Evolutionary conservation across 2,797 vertebrate genomes (phyloP).

Genomic region (Ptychadena robeensis): DNA sequence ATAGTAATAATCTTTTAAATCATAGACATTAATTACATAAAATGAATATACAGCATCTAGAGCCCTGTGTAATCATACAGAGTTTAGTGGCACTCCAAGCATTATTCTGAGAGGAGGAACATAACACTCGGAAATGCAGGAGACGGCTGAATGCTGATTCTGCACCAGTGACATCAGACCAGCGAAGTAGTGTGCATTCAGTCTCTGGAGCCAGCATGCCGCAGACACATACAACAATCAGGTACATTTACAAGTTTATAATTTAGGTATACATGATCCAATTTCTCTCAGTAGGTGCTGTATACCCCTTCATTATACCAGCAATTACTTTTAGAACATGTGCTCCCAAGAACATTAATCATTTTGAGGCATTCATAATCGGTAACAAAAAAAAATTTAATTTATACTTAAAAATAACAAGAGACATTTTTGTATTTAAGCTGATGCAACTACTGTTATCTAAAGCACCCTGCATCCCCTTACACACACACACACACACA

Average conservation of each 20-base stretch:
- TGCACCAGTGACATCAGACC: too few species aligned
- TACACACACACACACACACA: background rate
- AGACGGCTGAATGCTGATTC: background rate
- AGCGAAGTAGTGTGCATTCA: background rate
- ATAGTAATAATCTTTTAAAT: too few species aligned
- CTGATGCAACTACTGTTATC: background rate
- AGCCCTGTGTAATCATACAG: too few species aligned
- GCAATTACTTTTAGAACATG: background rate
- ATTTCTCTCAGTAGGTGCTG: background rate
- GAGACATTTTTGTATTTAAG: background rate
- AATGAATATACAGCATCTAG: background rate
- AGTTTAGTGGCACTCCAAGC: background rate
- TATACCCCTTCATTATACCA: too few species aligned
- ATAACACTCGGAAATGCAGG: background rate
- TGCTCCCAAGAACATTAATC: background rate
- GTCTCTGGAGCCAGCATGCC: background rate
- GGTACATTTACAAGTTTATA: too few species aligned
- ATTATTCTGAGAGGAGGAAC: background rate
- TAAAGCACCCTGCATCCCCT: background rate
- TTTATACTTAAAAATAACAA: background rate
- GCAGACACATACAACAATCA: too few species aligned
- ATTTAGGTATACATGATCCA: too few species aligned
- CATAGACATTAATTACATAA: too few species aligned
- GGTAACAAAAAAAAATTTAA: background rate
- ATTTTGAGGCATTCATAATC: background rate